phyloP scores from a whole-genome alignment of 2,888 invertebrate genomes.

The Amphiduros pacificus region DNA sequence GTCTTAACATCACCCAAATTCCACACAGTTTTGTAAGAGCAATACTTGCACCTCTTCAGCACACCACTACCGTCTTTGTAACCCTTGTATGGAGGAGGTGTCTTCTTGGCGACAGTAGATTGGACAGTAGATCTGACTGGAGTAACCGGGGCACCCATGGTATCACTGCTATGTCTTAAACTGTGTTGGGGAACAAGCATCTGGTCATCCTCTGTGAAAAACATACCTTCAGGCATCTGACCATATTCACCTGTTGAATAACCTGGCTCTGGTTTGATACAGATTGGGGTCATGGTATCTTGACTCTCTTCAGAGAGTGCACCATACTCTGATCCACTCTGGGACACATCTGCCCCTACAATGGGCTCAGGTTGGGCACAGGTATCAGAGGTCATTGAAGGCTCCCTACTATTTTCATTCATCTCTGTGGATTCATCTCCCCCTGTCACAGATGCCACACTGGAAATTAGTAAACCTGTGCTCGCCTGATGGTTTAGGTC shows the following conservation, averaged over 20 bases:
- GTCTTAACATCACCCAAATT: constrained; percentile 9
- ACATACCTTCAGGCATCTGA: neutral
- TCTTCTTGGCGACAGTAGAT: neutral
- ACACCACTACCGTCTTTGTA: neutral
- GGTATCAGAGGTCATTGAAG: too few relatives aligned
- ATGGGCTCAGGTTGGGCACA: too few relatives aligned
- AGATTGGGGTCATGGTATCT: neutral
- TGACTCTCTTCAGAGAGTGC: neutral
- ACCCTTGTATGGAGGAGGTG: neutral
- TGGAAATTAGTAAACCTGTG: neutral
- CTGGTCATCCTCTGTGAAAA: neutral
- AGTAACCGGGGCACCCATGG: neutral
- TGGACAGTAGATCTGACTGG: neutral
- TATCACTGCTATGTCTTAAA: too few relatives aligned
- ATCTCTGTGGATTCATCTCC: neutral
- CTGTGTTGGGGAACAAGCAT: too few relatives aligned
- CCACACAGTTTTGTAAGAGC: constrained; percentile 10
- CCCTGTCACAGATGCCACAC: neutral
- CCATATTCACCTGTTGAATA: neutral
- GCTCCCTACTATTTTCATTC: neutral
- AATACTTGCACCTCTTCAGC: constrained; percentile 6
- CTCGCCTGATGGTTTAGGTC: neutral
- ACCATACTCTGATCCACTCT: neutral
- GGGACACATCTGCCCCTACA: neutral
- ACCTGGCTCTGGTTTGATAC: constrained; percentile 12